Evolutionary conservation across 2,888 invertebrate genomes (phyloP).

Genomic region (Cremastinae sp.): DNA sequence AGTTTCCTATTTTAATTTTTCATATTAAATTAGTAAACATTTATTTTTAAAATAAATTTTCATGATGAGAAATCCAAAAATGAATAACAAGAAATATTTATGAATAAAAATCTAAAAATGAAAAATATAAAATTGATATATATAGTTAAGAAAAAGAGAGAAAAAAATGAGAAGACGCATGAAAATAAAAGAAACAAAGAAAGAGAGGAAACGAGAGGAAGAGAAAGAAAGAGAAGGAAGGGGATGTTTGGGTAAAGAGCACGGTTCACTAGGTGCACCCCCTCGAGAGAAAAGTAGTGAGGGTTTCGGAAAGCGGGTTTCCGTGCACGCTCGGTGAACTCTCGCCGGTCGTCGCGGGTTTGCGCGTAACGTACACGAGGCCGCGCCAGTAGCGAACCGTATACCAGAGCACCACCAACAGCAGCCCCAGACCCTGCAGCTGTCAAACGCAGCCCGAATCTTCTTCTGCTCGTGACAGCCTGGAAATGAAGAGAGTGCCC

Average conservation of each 20-base stretch:
- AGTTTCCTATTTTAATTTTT: no score
- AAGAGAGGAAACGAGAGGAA: conserved; percentile 26
- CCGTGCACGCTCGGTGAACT: conserved; percentile 21
- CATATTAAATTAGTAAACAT: no score
- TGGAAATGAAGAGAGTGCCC: conserved; percentile 80
- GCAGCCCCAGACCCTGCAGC: conserved; percentile 78
- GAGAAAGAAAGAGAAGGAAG: conserved; percentile 24
- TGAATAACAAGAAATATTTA: conserved; percentile 17
- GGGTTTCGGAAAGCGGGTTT: conserved; percentile 24
- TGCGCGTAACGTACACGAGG: conserved; percentile 45
- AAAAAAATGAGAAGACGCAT: background rate
- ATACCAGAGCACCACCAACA: conserved; percentile 41
- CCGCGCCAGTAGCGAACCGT: conserved; percentile 41
- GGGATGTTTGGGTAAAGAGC: conserved; percentile 16
- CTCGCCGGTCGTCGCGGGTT: conserved; percentile 37
- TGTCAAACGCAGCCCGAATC: conserved; percentile 80
- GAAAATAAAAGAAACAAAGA: conserved; percentile 7
- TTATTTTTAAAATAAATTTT: no score
- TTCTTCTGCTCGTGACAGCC: conserved; percentile 79
- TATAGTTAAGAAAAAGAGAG: conserved; percentile 12
- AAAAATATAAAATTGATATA: no score
- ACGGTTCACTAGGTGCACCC: conserved; percentile 68
- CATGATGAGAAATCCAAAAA: no score
- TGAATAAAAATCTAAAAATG: background rate
- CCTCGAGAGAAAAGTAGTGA: conserved; percentile 40